Conservation (phyloP, 2,888 invertebrate species). For the Tetranychus piercei region DNA sequence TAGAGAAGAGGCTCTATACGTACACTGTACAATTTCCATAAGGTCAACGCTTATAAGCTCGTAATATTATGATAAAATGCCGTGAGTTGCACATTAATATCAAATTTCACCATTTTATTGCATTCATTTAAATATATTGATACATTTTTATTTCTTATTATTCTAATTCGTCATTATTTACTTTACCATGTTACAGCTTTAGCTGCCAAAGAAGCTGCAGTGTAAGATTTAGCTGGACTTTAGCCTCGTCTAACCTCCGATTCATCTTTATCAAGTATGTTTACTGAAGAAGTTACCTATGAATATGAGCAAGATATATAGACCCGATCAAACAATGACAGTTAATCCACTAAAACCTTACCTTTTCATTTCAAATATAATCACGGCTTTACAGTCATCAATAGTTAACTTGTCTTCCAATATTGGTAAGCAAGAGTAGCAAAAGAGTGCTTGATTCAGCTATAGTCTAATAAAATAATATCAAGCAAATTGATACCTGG, state of each 20-base stretch:
- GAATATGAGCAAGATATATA: background rate
- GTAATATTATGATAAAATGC: too few species aligned
- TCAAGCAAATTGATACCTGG: background rate
- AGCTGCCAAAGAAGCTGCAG: background rate
- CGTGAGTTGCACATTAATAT: background rate
- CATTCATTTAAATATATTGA: background rate
- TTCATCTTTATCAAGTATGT: background rate
- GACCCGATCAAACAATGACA: background rate
- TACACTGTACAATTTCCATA: too few species aligned
- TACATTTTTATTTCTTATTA: too few species aligned
- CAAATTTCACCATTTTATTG: background rate
- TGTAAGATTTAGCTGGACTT: background rate
- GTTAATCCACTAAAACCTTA: background rate
- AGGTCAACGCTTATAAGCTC: too few species aligned
- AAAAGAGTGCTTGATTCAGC: background rate
- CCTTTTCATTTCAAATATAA: too few species aligned
- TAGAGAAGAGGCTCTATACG: too few species aligned
- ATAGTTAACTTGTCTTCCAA: too few species aligned
- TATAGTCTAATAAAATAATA: background rate
- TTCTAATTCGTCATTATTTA: too few species aligned
- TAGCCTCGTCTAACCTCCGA: background rate
- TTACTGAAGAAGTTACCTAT: background rate
- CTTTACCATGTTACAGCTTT: background rate
- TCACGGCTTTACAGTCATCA: too few species aligned
- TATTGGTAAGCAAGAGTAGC: too few species aligned